Base-by-base conservation (phyloP, 2,113 vertebrate genomes). In the Saccopteryx bilineata region DNA sequence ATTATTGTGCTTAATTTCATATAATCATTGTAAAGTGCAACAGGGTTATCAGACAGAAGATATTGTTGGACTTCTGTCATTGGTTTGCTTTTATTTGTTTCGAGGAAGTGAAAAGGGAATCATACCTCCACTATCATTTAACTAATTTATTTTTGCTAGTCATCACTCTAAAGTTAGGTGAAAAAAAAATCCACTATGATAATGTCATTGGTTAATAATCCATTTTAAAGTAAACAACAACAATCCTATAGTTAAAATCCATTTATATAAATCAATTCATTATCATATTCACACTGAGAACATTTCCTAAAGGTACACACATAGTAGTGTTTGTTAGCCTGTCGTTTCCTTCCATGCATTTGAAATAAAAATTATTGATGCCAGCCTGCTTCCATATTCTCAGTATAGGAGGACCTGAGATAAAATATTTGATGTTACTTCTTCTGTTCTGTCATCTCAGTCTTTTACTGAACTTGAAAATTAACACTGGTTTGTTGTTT, bases 161-260 rank as follows among this genome's bases (percentile, higher is more conserved):
- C 39, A 74, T 48, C 24, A 78, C 83, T 83, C 54, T 61, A 72
- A 90, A 72, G 14, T 83, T 54, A 79, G 7, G 4, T 72, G n/a
- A 78, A 24, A 91, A 96, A n/a, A 15, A 26, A 12, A 33, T 72
- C 76, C 74, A 39, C 31, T 66, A 46, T 46, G 3, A 78, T 72
- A 31, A 85, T 19, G 7, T 74, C 39, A 61, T 26, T 66, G 33
- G 11, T 26, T 83, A 72, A 79, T 17, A 82, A 78, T 13, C 10
- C 28, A 93, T 60, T 90, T 87, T 66, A 87, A 94, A 88, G 17
- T 46, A 88, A 92, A 74, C 15, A 79, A 74, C 24, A 48, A 72
- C 46, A 83, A 87, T 50, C 7, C 9, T 90, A 33, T 6, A 78
- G 5, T 82, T 65, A 86, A 92, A 87, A 46, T 26, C 11, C 31